Evolutionary conservation across 1,140 invertebrate species (phyloP).

Genomic region (Spodoptera litura): DNA sequence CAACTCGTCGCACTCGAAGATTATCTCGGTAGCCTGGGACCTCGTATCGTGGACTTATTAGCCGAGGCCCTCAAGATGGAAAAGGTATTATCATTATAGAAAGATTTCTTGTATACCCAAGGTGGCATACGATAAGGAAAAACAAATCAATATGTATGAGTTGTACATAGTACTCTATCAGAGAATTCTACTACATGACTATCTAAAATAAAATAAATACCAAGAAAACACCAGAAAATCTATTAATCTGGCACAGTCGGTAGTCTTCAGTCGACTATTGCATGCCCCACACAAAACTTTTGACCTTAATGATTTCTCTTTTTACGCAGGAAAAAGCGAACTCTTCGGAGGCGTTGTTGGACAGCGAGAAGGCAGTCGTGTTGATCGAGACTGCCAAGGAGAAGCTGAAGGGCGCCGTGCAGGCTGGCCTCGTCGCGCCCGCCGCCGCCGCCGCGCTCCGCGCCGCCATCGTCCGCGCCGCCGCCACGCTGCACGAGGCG

Average conservation of each 20-base stretch:
- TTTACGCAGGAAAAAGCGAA: conserved; percentile 86
- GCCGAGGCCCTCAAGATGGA: conserved; percentile 92
- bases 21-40: conserved; percentile 92
- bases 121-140: no score
- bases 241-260: no score
- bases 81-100: conserved; percentile 84
- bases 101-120: neutral
- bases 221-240: no score
- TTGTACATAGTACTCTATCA: no score
- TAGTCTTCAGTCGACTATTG: no score
- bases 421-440: conserved; percentile 91
- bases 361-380: conserved; percentile 90
- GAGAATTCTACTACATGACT: no score
- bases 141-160: no score
- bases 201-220: no score
- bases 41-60: conserved; percentile 91
- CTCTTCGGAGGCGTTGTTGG: conserved; percentile 90
- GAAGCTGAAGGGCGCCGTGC: conserved; percentile 92
- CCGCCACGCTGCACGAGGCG: conserved; percentile 89
- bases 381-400: conserved; percentile 94
- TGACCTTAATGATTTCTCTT: no score
- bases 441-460: conserved; percentile 88
- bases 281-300: no score
- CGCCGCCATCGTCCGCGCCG: conserved; percentile 88
- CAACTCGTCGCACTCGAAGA: conserved; percentile 92